Evolutionary conservation across 2,113 vertebrate genomes (phyloP).

Genomic region (Prietella phreatophila): DNA sequence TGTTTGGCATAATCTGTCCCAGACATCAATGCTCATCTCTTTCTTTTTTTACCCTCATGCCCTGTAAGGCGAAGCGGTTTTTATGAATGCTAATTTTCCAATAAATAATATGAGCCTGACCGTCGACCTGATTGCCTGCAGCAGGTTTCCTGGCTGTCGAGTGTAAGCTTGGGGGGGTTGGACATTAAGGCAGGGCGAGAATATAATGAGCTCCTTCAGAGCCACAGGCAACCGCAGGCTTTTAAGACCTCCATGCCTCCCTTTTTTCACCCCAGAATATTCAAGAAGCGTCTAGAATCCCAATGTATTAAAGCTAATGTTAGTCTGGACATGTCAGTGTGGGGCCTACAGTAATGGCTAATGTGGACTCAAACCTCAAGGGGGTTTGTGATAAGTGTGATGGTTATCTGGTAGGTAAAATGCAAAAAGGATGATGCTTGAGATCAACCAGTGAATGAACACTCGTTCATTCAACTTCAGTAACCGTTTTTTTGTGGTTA

Average conservation of each 20-base stretch:
- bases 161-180: conserved; percentile 24
- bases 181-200: conserved; percentile 35
- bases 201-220: conserved; percentile 47
- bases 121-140: conserved; percentile 29
- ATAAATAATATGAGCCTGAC: conserved; percentile 45
- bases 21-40: not conserved
- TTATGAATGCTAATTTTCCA: conserved; percentile 34
- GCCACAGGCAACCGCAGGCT: conserved; percentile 22
- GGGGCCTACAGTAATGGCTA: conserved; percentile 7
- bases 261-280: conserved; percentile 30
- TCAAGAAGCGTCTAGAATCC: conserved; percentile 28
- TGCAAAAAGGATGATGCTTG: conserved; percentile 7
- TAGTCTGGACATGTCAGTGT: conserved; percentile 4
- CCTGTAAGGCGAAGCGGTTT: conserved; percentile 16
- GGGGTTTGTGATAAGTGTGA: not conserved
- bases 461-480: not conserved
- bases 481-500: not conserved
- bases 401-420: not conserved
- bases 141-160: conserved; percentile 34
- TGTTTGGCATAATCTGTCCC: conserved; percentile 7
- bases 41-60: not conserved
- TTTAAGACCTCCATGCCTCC: conserved; percentile 38
- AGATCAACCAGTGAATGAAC: not conserved
- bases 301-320: conserved; percentile 32
- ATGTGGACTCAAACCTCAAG: not conserved